Conservation (phyloP, 2,113 vertebrate genomes). For the Mungos mungo region DNA sequence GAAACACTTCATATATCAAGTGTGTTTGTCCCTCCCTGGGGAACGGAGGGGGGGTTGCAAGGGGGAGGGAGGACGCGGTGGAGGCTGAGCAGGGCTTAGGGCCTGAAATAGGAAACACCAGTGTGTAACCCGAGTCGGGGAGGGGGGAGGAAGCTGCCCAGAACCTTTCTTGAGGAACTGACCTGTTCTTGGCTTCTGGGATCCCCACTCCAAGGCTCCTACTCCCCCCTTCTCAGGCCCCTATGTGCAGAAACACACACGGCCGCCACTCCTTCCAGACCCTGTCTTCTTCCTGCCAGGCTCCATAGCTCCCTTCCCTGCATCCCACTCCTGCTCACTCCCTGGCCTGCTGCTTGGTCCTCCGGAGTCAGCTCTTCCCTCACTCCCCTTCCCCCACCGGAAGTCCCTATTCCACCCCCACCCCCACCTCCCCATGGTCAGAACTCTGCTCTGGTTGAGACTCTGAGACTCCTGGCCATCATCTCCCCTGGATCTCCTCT, state of each 20-base stretch:
- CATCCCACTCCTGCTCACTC: neutral
- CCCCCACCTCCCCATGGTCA: neutral
- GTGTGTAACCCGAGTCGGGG: constrained; percentile 33
- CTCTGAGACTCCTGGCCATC: neutral
- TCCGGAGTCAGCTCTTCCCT: neutral
- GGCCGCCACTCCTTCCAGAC: neutral
- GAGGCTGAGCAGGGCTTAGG: neutral
- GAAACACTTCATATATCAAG: constrained; percentile 80
- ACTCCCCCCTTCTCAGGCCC: neutral
- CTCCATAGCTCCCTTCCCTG: neutral
- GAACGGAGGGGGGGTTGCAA: constrained; percentile 31
- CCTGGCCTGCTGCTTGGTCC: neutral
- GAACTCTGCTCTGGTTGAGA: neutral
- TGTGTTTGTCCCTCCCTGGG: constrained; percentile 69
- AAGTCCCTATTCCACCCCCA: neutral
- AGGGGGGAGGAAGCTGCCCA: neutral
- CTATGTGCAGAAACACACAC: neutral
- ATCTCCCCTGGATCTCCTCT: neutral
- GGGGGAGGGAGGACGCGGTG: neutral
- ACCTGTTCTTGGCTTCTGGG: constrained; percentile 46
- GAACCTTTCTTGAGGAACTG: neutral
- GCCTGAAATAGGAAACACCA: constrained; percentile 65
- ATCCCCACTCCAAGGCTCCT: neutral
- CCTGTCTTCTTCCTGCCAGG: neutral
- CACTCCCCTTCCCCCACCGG: neutral